Conservation (phyloP, 2,888 invertebrate genomes). For the Harmothoe impar region DNA sequence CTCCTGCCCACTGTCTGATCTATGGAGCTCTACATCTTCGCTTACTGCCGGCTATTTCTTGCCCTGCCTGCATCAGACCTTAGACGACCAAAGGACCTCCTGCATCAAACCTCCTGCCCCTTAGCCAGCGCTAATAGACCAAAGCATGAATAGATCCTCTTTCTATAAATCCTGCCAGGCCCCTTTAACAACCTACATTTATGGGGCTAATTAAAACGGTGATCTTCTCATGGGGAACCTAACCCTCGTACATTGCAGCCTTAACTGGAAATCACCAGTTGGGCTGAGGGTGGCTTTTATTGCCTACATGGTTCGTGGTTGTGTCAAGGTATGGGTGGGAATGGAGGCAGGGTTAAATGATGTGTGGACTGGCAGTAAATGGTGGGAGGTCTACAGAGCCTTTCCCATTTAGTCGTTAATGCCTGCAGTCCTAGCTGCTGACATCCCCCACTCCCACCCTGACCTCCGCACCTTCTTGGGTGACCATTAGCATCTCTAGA, state of each 20-base stretch:
- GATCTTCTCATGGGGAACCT: too few species aligned
- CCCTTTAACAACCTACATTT: too few species aligned
- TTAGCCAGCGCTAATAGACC: too few species aligned
- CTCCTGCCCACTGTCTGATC: not conserved
- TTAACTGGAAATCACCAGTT: not conserved
- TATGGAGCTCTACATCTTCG: slow-evolving; percentile 16
- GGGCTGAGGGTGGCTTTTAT: not conserved
- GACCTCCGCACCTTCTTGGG: not conserved
- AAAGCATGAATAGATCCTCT: too few species aligned
- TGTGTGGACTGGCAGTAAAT: slow-evolving; percentile 45
- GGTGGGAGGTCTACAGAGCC: not conserved
- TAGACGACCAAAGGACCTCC: too few species aligned
- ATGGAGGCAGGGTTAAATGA: slow-evolving; percentile 30
- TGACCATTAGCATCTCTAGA: not conserved
- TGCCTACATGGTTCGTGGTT: not conserved
- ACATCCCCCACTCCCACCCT: not conserved
- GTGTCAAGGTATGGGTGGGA: not conserved
- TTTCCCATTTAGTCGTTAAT: not conserved
- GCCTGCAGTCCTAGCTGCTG: not conserved
- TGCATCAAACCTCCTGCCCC: too few species aligned
- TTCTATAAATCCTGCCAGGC: too few species aligned
- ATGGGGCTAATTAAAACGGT: too few species aligned
- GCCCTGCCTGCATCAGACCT: not conserved
- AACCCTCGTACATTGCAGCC: too few species aligned
- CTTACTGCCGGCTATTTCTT: not conserved